phyloP scores from a whole-genome alignment of 2,113 vertebrate genomes.

The Melierax canorus region DNA sequence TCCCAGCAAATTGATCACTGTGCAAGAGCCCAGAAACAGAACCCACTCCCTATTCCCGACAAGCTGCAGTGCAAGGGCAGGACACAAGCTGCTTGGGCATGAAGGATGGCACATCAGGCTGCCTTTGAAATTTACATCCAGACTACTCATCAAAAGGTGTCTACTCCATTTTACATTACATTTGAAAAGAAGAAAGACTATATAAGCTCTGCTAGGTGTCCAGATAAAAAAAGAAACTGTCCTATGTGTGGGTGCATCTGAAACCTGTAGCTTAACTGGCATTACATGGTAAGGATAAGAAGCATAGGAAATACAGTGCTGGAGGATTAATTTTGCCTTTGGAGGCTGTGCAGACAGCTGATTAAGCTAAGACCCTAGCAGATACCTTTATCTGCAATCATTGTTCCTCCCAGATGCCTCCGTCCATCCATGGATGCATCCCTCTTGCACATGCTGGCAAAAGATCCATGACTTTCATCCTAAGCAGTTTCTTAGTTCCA shows the following conservation, averaged over 20 bases:
- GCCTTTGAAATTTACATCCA: background rate
- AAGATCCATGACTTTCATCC: background rate
- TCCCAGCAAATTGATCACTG: accelerated
- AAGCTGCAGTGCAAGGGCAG: background rate
- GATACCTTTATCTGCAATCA: background rate
- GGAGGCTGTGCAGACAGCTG: background rate
- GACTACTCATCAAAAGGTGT: background rate
- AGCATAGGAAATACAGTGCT: background rate
- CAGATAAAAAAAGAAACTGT: background rate
- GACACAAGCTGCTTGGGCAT: accelerated
- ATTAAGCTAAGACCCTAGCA: background rate
- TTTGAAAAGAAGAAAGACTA: background rate
- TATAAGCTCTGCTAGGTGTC: background rate
- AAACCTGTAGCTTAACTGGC: background rate
- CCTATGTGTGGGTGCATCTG: background rate
- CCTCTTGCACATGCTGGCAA: background rate
- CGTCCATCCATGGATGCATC: accelerated
- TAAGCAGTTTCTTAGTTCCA: background rate
- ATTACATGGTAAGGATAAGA: background rate
- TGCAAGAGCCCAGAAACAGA: background rate
- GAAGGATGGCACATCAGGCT: background rate
- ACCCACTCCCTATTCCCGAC: background rate
- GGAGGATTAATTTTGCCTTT: background rate
- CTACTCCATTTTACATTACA: background rate
- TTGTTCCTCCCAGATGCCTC: background rate